These are phyloP conservation scores for Esox lucius DNA, from an alignment of 2,797 vertebrate genomes.

Conservation along the genomic window DNA sequence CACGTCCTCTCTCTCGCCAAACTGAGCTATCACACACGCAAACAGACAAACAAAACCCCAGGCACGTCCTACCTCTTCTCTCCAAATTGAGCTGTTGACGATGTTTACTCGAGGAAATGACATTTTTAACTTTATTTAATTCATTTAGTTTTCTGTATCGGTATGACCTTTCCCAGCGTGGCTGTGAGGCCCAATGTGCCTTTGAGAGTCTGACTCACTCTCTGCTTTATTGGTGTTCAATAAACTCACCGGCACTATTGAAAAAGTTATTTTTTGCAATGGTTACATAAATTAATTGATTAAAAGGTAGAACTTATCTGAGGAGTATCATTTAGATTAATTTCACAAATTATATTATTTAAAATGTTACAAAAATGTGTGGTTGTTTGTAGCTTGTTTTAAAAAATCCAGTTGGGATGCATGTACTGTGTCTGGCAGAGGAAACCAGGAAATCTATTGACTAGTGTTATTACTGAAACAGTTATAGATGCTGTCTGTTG, in stretches of 20 bases:
- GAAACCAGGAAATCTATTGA: not conserved
- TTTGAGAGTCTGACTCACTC: constrained; percentile 37
- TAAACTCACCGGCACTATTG: constrained; percentile 70
- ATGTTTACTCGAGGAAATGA: constrained; percentile 74
- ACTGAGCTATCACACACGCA: not conserved
- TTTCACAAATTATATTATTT: constrained; percentile 46
- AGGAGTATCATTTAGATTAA: constrained; percentile 24
- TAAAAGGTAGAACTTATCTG: constrained; percentile 38
- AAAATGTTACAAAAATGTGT: constrained; percentile 35
- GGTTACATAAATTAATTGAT: constrained; percentile 58
- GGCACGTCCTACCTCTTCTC: constrained; percentile 42
- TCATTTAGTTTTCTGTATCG: constrained; percentile 70
- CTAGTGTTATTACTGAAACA: constrained; percentile 23
- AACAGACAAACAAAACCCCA: not conserved
- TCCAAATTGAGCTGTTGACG: constrained; percentile 51
- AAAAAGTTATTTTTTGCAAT: constrained; percentile 66
- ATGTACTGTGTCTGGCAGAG: not conserved
- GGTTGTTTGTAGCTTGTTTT: constrained; percentile 20
- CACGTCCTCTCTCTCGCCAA: not conserved
- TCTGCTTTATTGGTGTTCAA: constrained; percentile 67
- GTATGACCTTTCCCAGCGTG: constrained; percentile 73
- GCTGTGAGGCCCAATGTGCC: constrained; percentile 57
- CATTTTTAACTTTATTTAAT: constrained; percentile 80
- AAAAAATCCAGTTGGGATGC: not conserved
- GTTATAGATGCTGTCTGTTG: constrained; percentile 39